phyloP scores from a whole-genome alignment of 2,113 vertebrate species.

The Pterocles burchelli region DNA sequence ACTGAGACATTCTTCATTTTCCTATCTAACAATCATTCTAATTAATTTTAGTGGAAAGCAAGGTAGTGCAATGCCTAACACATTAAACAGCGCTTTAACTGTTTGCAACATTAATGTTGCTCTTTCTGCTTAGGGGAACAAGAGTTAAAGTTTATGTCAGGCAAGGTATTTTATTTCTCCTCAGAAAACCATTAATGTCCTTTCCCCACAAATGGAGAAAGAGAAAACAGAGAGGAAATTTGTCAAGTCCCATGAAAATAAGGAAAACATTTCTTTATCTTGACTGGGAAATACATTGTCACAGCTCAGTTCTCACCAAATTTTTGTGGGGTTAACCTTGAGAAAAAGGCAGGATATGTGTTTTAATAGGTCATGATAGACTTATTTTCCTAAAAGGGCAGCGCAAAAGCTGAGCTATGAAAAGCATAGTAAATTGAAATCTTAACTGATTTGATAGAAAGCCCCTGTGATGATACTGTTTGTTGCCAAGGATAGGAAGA shows the following conservation, averaged over 20 bases:
- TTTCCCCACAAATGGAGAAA: neutral
- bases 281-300: neutral
- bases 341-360: neutral
- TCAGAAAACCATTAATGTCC: neutral
- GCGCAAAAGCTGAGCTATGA: neutral
- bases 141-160: neutral
- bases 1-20: neutral
- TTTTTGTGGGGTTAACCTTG: neutral
- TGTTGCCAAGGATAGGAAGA: neutral
- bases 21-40: neutral
- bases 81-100: neutral
- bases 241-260: neutral
- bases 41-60: neutral
- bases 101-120: neutral
- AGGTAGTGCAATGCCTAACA: neutral
- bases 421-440: neutral
- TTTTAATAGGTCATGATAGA: neutral
- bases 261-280: neutral
- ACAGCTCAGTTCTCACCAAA: neutral
- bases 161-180: neutral
- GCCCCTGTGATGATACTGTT: neutral
- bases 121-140: neutral
- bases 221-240: neutral
- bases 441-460: neutral
- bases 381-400: neutral